These are phyloP conservation scores for Dreissena rostriformis DNA, from an alignment of 1,140 invertebrate species.

Conservation along the genomic window DNA sequence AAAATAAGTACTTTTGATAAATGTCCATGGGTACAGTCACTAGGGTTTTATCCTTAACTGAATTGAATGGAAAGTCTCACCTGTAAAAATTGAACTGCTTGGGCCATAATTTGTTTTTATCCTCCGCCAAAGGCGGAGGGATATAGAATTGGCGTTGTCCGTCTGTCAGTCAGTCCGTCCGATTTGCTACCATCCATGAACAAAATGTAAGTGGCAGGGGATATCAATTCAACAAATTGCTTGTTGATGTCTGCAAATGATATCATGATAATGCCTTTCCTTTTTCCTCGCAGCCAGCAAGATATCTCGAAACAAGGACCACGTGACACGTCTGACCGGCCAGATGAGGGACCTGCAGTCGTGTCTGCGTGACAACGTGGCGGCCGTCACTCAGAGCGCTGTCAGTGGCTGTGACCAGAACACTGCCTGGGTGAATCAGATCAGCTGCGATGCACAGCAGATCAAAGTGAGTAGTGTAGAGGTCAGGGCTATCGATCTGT, in stretches of 20 bases:
- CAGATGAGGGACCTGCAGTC: conserved; percentile 40
- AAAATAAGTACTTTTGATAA: no score
- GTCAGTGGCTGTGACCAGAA: background rate
- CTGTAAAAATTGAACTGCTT: no score
- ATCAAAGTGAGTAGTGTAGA: conserved; percentile 7
- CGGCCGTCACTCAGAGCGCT: conserved; percentile 9
- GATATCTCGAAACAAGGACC: conserved; percentile 17
- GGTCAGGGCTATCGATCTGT: no score
- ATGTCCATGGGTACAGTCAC: no score
- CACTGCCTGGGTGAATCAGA: background rate
- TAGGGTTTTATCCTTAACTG: no score
- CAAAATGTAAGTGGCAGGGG: background rate
- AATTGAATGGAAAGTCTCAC: no score
- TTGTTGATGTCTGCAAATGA: background rate
- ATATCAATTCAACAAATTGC: background rate
- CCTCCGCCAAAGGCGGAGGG: background rate
- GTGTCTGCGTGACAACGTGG: background rate
- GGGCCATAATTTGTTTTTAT: background rate
- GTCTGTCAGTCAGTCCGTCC: no score
- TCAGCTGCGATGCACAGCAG: background rate
- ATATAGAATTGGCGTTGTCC: background rate
- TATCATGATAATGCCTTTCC: background rate
- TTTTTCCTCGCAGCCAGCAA: background rate
- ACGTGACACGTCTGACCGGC: background rate
- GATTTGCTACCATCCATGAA: background rate